These are phyloP conservation scores for Dendronephthya gigantea DNA, from an alignment of 64 coral and sea anemone genomes.

Conservation along the genomic window DNA sequence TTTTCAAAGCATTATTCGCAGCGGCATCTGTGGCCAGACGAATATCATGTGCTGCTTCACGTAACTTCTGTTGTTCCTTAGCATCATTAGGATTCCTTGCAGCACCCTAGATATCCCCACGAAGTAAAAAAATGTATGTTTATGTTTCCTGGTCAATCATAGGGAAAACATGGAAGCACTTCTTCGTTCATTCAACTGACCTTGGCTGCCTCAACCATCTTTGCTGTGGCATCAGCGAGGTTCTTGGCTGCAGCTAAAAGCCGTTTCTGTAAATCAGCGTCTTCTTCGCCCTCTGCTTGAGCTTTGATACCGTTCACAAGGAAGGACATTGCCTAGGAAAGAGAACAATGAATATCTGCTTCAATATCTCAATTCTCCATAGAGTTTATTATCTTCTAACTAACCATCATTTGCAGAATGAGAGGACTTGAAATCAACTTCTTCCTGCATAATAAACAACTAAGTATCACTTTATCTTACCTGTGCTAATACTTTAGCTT, in stretches of 20 bases:
- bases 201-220: constrained; percentile 93
- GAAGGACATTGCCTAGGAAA: constrained; percentile 70
- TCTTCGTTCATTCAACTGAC: too few species aligned
- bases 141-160: too few species aligned
- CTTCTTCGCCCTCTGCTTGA: constrained; percentile 79
- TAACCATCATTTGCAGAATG: too few species aligned
- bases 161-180: background rate
- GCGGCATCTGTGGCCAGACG: constrained; percentile 85
- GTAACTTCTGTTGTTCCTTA: constrained; percentile 71
- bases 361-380: too few species aligned
- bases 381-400: too few species aligned
- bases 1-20: constrained; percentile 93
- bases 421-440: too few species aligned
- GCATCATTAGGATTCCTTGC: constrained; percentile 94
- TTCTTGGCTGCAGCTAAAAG: constrained; percentile 84
- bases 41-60: constrained; percentile 75
- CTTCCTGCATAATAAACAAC: background rate
- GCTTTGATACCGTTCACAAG: constrained; percentile 87
- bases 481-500: constrained; percentile 89
- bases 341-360: background rate
- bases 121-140: background rate
- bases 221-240: constrained; percentile 89
- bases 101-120: constrained; percentile 45
- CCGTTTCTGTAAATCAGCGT: constrained; percentile 82
- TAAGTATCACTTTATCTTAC: constrained; percentile 6